Conservation (phyloP, 2,113 vertebrate genomes). For the Erythrocercus mccallii region DNA sequence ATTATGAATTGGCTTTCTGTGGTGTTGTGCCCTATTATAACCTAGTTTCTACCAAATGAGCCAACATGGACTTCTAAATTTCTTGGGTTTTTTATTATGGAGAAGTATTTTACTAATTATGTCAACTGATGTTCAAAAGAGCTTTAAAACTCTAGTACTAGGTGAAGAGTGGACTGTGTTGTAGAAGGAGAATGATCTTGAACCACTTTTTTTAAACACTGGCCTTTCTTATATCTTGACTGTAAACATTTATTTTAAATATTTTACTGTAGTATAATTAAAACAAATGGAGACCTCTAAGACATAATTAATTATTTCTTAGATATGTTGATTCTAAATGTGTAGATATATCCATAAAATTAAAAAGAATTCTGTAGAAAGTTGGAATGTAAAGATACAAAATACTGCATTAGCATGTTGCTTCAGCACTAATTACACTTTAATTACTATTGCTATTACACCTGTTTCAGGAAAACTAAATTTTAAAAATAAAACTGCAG, state of each 20-base stretch:
- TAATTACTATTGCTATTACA: not conserved
- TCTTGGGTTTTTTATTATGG: not conserved
- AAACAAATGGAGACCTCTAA: not conserved
- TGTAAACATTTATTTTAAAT: not conserved
- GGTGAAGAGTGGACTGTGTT: not conserved
- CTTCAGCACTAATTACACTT: not conserved
- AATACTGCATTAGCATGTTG: not conserved
- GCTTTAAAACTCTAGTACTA: not conserved
- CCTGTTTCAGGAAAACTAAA: not conserved
- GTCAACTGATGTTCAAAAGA: not conserved
- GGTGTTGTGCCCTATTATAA: rapidly evolving
- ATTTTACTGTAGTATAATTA: not conserved
- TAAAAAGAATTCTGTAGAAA: not conserved
- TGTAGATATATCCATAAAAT: not conserved
- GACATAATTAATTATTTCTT: not conserved
- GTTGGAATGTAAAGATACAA: not conserved
- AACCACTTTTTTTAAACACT: not conserved
- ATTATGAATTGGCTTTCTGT: not conserved
- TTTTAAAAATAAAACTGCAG: not conserved
- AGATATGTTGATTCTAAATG: not conserved
- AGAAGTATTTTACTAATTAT: not conserved
- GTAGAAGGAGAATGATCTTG: not conserved
- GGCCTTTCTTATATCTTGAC: not conserved
- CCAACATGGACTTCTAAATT: not conserved
- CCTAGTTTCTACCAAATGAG: not conserved